These are phyloP conservation scores for Parnassius orleans DNA, from an alignment of 2,888 invertebrate genomes.

Conservation along the genomic window DNA sequence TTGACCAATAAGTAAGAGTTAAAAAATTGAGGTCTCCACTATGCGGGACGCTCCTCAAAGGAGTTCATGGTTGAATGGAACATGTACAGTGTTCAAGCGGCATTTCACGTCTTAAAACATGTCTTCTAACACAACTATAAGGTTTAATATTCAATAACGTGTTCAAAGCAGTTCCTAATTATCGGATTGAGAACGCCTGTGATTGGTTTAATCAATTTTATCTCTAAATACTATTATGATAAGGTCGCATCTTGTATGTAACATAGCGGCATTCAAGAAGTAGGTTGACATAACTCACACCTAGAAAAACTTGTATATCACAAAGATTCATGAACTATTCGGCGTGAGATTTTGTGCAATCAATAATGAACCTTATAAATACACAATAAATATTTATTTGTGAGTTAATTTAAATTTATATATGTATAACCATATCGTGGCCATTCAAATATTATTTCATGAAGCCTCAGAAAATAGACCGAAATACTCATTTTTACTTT, in stretches of 20 bases:
- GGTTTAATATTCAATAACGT: conserved; percentile 54
- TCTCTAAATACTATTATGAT: conserved; percentile 56
- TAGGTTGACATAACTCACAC: conserved; percentile 78
- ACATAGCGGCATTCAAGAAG: conserved; percentile 68
- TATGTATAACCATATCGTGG: too few relatives aligned
- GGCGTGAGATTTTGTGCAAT: conserved; percentile 43
- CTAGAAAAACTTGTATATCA: conserved; percentile 73
- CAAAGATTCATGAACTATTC: conserved; percentile 72
- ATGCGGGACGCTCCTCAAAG: conserved; percentile 75
- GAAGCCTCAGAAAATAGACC: too few relatives aligned
- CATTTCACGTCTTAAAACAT: conserved; percentile 42
- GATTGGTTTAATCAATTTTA: conserved; percentile 55
- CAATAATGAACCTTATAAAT: conserved; percentile 40
- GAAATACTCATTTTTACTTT: too few relatives aligned
- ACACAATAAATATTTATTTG: conserved; percentile 1
- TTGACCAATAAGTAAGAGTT: conserved; percentile 77
- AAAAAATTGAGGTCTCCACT: conserved; percentile 77
- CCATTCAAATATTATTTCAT: too few relatives aligned
- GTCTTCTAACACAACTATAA: conserved; percentile 48
- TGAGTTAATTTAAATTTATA: too few relatives aligned
- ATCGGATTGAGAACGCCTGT: conserved; percentile 69
- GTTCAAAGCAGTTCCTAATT: conserved; percentile 64
- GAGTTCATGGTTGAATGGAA: conserved; percentile 79
- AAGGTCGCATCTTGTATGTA: conserved; percentile 61
- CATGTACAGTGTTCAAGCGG: conserved; percentile 65